A percentile compares a stretch with the other conserved stretches of the same genome.
Conservation (phyloP, 2,888 invertebrate genomes). For the Nasonovia ribisnigri region DNA sequence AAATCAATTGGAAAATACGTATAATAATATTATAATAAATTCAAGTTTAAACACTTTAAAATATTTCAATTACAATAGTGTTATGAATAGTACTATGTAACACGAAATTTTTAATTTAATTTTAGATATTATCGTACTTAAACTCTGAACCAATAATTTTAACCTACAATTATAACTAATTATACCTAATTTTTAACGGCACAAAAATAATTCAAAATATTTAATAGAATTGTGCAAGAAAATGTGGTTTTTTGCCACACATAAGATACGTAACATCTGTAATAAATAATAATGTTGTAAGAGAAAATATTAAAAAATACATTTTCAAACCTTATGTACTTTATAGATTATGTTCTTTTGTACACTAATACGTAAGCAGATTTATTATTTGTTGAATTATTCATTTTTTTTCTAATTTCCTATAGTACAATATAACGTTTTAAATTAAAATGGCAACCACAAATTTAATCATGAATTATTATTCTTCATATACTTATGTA, state of each 20-base stretch:
- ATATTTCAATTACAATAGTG: not conserved
- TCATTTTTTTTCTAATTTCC: slow-evolving; percentile 1
- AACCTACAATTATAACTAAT: not conserved
- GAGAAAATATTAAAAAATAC: not conserved
- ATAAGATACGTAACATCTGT: not conserved
- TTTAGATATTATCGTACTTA: not conserved
- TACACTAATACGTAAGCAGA: not conserved
- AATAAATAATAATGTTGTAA: not conserved
- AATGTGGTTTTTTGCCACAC: too few relatives aligned
- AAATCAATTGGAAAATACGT: not conserved
- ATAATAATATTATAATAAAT: not conserved
- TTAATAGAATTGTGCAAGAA: not conserved
- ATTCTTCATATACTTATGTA: not conserved
- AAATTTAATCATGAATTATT: slow-evolving; percentile 6
- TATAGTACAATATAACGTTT: slow-evolving; percentile 4
- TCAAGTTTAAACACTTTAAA: not conserved
- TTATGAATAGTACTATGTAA: not conserved
- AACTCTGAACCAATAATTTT: not conserved
- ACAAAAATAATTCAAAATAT: not conserved
- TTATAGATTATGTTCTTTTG: not conserved
- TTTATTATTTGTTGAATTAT: slow-evolving; percentile 5
- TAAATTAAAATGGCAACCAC: slow-evolving; percentile 7
- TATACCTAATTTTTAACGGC: not conserved
- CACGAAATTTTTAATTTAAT: not conserved
- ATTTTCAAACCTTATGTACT: not conserved